Conservation (phyloP, 2,797 vertebrate genomes). For the Lithobates pipiens region DNA sequence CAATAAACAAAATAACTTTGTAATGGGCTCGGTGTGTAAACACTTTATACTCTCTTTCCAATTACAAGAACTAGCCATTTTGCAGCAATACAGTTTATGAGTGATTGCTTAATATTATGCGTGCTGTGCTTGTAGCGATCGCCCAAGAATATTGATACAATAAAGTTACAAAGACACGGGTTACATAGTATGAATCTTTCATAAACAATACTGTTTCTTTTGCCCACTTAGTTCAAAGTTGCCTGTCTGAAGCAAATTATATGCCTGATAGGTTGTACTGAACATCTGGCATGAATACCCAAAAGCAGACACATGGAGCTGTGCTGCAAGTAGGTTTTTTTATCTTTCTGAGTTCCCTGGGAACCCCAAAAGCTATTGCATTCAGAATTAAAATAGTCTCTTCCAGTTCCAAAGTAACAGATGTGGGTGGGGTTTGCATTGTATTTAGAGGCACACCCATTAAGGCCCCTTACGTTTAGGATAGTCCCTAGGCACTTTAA, state of each 20-base stretch:
- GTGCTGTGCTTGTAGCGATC: not conserved
- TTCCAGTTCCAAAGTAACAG: too few relatives aligned
- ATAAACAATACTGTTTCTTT: not conserved
- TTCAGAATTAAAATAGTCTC: too few relatives aligned
- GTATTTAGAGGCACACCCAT: too few relatives aligned
- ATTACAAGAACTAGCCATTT: not conserved
- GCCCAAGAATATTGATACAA: not conserved
- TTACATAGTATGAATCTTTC: not conserved
- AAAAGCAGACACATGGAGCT: too few relatives aligned
- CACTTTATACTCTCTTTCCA: not conserved
- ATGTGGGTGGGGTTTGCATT: too few relatives aligned
- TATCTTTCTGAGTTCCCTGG: too few relatives aligned
- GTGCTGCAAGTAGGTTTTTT: too few relatives aligned
- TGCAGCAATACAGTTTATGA: not conserved
- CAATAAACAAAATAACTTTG: constrained; percentile 9
- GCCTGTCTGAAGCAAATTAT: too few relatives aligned
- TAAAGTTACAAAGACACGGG: not conserved
- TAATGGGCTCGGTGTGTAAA: not conserved
- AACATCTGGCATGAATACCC: not conserved
- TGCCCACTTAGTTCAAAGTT: not conserved
- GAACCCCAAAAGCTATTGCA: too few relatives aligned
- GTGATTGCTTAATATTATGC: not conserved
- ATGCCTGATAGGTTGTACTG: not conserved
- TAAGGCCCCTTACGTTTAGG: too few relatives aligned
- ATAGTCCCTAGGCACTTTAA: too few relatives aligned